Percentiles rank a stretch among this genome's conserved stretches.
phyloP scores from a whole-genome alignment of 2,888 invertebrate species.

The Chaitophorus viminalis region DNA sequence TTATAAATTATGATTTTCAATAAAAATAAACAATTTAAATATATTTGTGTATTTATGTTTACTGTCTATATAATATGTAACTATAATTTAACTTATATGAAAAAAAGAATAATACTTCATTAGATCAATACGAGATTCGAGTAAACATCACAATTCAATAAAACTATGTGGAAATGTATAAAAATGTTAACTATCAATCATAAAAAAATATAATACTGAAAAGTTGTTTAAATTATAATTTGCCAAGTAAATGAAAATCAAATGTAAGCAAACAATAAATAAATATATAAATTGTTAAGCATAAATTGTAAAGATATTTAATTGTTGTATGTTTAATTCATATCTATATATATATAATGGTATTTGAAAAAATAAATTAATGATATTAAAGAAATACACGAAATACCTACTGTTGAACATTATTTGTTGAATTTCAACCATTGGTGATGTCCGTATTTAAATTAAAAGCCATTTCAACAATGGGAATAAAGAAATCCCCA shows the following conservation, averaged over 20 bases:
- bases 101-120: neutral
- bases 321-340: neutral
- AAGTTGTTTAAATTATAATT: neutral
- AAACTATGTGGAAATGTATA: neutral
- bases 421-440: neutral
- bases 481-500: constrained; percentile 32
- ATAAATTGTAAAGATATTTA: neutral
- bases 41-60: neutral
- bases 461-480: neutral
- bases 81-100: neutral
- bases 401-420: neutral
- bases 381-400: neutral
- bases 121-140: neutral
- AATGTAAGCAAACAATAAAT: neutral
- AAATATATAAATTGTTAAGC: too few relatives aligned
- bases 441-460: constrained; percentile 18
- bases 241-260: neutral
- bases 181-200: neutral
- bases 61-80: neutral
- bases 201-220: constrained; percentile 8
- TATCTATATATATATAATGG: neutral
- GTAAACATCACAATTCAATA: neutral
- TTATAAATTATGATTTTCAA: neutral
- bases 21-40: constrained; percentile 7
- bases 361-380: neutral